These are phyloP conservation scores for Antechinus flavipes DNA, from an alignment of 2,113 vertebrate genomes.

Conservation along the genomic window DNA sequence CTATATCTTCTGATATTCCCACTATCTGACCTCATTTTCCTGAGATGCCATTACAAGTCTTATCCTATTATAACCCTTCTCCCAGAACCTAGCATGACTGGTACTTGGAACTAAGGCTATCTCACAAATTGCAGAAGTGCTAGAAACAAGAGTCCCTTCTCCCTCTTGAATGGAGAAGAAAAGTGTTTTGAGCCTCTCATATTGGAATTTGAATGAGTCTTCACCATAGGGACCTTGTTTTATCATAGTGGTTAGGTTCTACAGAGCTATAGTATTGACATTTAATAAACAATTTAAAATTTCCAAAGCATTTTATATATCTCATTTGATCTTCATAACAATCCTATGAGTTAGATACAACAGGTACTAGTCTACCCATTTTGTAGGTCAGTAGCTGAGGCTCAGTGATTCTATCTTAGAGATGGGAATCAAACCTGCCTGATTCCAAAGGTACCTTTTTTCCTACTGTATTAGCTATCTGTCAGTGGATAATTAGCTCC, in stretches of 20 bases:
- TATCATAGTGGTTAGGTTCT: not conserved
- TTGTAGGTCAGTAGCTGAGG: not conserved
- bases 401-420: not conserved
- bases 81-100: not conserved
- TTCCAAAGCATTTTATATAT: not conserved
- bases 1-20: not conserved
- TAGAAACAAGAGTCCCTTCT: not conserved
- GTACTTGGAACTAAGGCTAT: not conserved
- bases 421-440: not conserved
- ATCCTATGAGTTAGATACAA: not conserved
- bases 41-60: not conserved
- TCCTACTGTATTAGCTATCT: too few species aligned
- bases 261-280: not conserved
- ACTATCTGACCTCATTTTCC: not conserved
- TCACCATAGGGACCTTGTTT: not conserved
- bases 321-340: not conserved
- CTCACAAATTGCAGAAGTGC: not conserved
- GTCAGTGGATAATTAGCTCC: too few species aligned
- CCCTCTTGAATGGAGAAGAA: not conserved
- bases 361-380: not conserved
- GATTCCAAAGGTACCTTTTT: too few species aligned
- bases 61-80: not conserved
- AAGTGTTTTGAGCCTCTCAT: not conserved
- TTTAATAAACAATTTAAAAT: not conserved
- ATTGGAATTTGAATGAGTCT: not conserved